A percentile compares a stretch with the other conserved stretches of the same genome.
Conservation (phyloP, 1,140 invertebrate genomes). For the Gryon sp. region DNA sequence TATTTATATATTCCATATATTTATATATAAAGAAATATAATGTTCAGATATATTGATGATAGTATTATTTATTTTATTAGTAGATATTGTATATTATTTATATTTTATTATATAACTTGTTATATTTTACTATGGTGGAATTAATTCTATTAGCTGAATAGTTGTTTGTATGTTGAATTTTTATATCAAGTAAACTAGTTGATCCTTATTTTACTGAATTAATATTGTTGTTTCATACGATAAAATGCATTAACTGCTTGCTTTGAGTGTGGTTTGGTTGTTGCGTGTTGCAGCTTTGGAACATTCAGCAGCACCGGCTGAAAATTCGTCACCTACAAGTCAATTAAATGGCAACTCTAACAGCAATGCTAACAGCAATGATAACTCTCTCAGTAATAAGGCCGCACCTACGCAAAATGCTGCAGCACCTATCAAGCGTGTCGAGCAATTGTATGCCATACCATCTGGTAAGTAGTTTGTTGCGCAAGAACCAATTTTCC, state of each 20-base stretch:
- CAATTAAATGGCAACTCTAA: constrained; percentile 78
- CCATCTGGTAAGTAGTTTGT: constrained; percentile 86
- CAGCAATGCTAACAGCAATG: constrained; percentile 78
- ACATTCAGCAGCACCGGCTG: constrained; percentile 65
- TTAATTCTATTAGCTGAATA: too few species aligned
- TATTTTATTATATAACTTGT: too few species aligned
- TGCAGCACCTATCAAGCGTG: constrained; percentile 78
- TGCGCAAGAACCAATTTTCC: constrained; percentile 49
- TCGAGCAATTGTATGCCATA: constrained; percentile 90
- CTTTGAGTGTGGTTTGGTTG: constrained; percentile 73
- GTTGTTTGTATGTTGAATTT: constrained; percentile 42
- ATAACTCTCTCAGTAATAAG: constrained; percentile 79
- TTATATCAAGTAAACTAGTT: constrained; percentile 13
- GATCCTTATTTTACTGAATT: constrained; percentile 17
- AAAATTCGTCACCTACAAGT: constrained; percentile 74
- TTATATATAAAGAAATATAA: too few species aligned
- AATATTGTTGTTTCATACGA: constrained; percentile 36
- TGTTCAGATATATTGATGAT: too few species aligned
- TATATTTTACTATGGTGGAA: too few species aligned
- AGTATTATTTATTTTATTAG: too few species aligned
- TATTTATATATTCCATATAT: too few species aligned
- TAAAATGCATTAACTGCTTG: constrained; percentile 65
- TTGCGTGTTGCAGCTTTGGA: constrained; percentile 75
- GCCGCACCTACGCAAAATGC: constrained; percentile 73
- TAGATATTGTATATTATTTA: too few species aligned